Percentiles rank a stretch among this genome's conserved stretches.
These are phyloP conservation scores for Echinops telfairi DNA, from an alignment of 2,113 vertebrate genomes.

Conservation along the genomic window DNA sequence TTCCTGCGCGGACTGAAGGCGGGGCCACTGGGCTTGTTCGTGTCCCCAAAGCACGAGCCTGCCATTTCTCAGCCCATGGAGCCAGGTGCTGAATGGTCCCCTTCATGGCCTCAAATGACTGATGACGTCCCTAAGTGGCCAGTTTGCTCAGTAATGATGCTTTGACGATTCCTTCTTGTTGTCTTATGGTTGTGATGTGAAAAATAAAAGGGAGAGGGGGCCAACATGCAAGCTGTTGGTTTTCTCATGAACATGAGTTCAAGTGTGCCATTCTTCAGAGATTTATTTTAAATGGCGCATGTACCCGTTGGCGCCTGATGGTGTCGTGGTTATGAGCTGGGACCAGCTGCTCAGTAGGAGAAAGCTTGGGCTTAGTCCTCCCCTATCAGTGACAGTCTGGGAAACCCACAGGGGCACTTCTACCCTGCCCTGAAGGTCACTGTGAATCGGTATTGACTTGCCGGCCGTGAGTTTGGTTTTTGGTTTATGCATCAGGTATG, in stretches of 20 bases:
- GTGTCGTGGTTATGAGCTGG: too few relatives aligned
- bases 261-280: not conserved
- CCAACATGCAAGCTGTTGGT: not conserved
- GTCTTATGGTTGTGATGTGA: not conserved
- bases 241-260: constrained; percentile 1
- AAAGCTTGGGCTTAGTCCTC: too few relatives aligned
- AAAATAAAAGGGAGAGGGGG: not conserved
- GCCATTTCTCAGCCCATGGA: not conserved
- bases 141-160: not conserved
- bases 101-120: not conserved
- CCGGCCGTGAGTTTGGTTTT: too few relatives aligned
- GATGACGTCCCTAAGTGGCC: not conserved
- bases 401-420: too few relatives aligned
- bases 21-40: not conserved
- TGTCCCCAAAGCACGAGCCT: not conserved
- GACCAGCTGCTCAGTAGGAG: too few relatives aligned
- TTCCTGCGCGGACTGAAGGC: not conserved
- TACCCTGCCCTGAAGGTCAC: too few relatives aligned
- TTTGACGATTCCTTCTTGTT: not conserved
- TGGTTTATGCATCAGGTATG: not conserved
- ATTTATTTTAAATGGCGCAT: not conserved
- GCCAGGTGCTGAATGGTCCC: not conserved
- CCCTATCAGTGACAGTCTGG: too few relatives aligned
- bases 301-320: not conserved
- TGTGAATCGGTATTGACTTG: too few relatives aligned